These are phyloP conservation scores for Myotis myotis DNA, from an alignment of 2,797 vertebrate genomes.

Conservation along the genomic window DNA sequence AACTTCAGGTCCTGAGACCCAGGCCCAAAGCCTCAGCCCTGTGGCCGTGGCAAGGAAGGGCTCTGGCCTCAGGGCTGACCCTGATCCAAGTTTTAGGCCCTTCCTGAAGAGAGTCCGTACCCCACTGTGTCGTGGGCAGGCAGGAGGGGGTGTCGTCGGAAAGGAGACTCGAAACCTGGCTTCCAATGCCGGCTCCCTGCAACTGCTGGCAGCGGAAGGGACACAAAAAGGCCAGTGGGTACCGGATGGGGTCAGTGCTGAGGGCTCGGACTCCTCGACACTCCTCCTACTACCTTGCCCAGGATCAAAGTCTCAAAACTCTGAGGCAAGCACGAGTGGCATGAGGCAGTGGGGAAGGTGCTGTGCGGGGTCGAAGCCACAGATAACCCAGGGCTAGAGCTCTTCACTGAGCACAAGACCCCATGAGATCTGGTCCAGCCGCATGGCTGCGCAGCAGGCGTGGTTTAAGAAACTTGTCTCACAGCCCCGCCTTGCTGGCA, in stretches of 20 bases:
- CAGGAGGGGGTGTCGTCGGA: not conserved
- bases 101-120: not conserved
- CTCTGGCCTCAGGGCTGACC: not conserved
- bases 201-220: not conserved
- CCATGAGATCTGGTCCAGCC: fast-evolving
- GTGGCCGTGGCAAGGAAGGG: not conserved
- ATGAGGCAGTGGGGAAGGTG: not conserved
- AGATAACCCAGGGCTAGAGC: not conserved
- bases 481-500: not conserved
- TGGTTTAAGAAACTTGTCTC: not conserved
- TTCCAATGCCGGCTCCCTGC: not conserved
- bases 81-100: not conserved
- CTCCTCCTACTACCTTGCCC: not conserved
- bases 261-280: not conserved
- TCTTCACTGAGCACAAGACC: not conserved
- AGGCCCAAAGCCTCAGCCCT: not conserved
- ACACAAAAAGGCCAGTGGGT: not conserved
- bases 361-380: not conserved
- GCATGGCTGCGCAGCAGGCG: not conserved
- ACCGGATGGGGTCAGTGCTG: fast-evolving
- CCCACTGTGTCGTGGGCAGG: not conserved
- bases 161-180: not conserved
- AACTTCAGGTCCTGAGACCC: conserved; percentile 8
- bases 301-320: not conserved
- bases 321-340: not conserved